Conservation (phyloP, 30 jellyfish, hydroid and myxozoan genomes). For the Chironex yamaguchii region DNA sequence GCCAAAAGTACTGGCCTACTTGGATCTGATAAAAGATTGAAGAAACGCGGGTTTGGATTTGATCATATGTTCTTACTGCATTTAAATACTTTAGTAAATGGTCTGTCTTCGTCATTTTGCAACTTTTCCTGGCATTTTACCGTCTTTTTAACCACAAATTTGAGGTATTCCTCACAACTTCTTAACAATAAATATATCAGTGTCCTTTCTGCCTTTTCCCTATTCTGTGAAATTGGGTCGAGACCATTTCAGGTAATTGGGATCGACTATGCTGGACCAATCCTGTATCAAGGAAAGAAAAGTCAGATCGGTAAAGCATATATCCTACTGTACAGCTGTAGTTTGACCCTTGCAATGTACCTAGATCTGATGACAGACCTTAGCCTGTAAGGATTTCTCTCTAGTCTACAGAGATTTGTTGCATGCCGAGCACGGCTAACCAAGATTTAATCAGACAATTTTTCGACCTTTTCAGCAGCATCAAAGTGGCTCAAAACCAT, state of each 20-base stretch:
- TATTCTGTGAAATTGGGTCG: slow-evolving; percentile 20
- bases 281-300: slow-evolving; percentile 18
- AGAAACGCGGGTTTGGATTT: too few relatives aligned
- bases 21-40: too few relatives aligned
- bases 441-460: slow-evolving; percentile 70
- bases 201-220: slow-evolving; percentile 20
- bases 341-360: slow-evolving; percentile 62
- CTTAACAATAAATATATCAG: too few relatives aligned
- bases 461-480: slow-evolving; percentile 59
- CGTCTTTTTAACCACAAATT: too few relatives aligned
- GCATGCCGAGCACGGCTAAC: slow-evolving; percentile 69
- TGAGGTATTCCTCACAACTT: too few relatives aligned
- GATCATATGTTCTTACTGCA: too few relatives aligned
- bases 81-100: too few relatives aligned
- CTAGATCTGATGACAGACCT: slow-evolving; percentile 35
- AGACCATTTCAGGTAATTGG: slow-evolving; percentile 54
- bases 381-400: slow-evolving; percentile 43
- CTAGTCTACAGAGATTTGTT: slow-evolving; percentile 49
- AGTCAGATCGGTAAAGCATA: slow-evolving; percentile 54
- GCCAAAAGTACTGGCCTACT: too few relatives aligned
- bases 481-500: slow-evolving; percentile 50
- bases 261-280: slow-evolving; percentile 71
- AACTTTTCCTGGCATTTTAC: too few relatives aligned
- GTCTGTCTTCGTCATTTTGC: too few relatives aligned
- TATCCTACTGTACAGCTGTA: slow-evolving; percentile 66